Evolutionary conservation across 2,113 vertebrate species (phyloP), one percentile per base, ranked within the genome.

Genomic region (Lepisosteus oculatus): DNA sequence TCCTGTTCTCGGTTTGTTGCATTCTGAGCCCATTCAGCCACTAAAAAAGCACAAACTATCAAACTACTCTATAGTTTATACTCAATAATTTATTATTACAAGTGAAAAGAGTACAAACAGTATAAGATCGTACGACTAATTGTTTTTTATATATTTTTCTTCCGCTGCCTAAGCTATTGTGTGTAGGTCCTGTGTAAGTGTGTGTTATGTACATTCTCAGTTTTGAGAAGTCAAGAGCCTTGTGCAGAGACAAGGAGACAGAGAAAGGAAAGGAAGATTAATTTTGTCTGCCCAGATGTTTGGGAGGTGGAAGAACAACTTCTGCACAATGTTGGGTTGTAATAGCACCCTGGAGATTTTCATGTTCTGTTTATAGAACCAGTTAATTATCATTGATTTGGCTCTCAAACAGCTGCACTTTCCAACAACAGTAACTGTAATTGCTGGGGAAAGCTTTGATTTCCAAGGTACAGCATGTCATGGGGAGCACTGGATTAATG

Each of bases 371-470:
- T 92, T 85, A 74, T 81, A 79, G 89, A 88, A 78, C 81, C 83
- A 80, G 81, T 85, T 88, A 90, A 89, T 90, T 89, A 86, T 87
- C 88, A 88, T 79, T 79, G 88, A 87, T 91, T 91, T 83, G 79
- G 82, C 86, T 81, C 77, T 77, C 80, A 47, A 83, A 85, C 78
- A 87, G 74, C 77, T 71, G 79, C 71, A 75, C 71, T 82, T 81
- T 81, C 85, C 77, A 81, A 71, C 76, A 77, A 71, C n/a, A 64
- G 56, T 77, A 78, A 72, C 76, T 59, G 3, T 77, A 43, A 64
- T 67, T 81, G 81, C 77, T 80, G 77, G 74, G 77, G 77, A 82
- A 81, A 74, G 63, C 71, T 83, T 80, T 72, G 56, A 41, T 70
- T 76, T 83, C 76, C 67, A 59, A 44, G 73, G 64, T 5, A 55